Percentiles rank a stretch among this genome's conserved stretches.
Conservation (phyloP, 2,113 vertebrate genomes). For the Dryoscopus gambensis region DNA sequence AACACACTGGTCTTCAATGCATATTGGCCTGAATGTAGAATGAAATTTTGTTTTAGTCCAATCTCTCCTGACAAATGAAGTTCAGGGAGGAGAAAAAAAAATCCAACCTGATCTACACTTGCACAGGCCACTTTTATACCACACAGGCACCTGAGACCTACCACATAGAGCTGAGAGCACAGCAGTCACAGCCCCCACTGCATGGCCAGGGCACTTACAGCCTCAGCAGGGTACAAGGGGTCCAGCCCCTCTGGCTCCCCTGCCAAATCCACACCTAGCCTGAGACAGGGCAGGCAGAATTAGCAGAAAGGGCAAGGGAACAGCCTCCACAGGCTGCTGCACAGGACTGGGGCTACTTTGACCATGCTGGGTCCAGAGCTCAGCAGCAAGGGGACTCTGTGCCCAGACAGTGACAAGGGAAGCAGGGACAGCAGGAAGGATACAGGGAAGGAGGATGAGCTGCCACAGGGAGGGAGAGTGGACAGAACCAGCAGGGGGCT, state of each 20-base stretch:
- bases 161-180: neutral
- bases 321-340: neutral
- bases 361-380: neutral
- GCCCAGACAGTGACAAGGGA: neutral
- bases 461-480: neutral
- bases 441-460: neutral
- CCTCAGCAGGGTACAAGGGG: rapidly evolving
- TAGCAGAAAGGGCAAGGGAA: neutral
- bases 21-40: slow-evolving; percentile 42
- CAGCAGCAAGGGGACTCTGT: neutral
- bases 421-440: neutral
- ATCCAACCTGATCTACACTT: neutral
- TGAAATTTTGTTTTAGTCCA: neutral
- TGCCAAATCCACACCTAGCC: neutral
- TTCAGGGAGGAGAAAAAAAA: neutral
- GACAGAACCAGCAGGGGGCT: neutral
- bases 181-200: neutral
- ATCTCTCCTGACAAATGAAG: neutral
- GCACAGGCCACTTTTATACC: neutral
- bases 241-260: neutral
- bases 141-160: neutral
- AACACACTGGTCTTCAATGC: neutral
- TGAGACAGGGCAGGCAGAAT: neutral
- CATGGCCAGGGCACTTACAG: neutral
- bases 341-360: neutral